These are phyloP conservation scores for Cyprinodon diabolis DNA, from an alignment of 2,797 vertebrate species.

Conservation along the genomic window DNA sequence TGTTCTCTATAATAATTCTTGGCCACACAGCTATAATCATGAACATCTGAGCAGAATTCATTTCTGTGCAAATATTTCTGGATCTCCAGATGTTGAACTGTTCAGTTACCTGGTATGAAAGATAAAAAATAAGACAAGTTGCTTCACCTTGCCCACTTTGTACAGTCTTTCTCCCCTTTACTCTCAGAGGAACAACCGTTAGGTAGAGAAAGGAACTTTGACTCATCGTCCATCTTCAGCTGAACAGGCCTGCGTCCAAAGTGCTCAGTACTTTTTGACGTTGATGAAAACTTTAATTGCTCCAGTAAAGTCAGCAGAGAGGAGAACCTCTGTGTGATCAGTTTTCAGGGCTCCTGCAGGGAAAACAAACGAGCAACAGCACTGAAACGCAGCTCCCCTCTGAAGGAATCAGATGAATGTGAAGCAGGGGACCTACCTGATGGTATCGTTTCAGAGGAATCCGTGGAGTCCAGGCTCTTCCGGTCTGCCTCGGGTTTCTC, in stretches of 20 bases:
- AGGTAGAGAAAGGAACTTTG: conserved; percentile 43
- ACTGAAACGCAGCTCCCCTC: conserved; percentile 9
- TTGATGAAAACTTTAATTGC: conserved; percentile 99
- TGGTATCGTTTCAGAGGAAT: conserved; percentile 86
- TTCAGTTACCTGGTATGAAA: conserved; percentile 73
- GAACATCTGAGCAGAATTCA: conserved; percentile 28
- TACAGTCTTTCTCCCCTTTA: conserved; percentile 44
- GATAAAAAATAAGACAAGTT: conserved; percentile 54
- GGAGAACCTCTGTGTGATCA: conserved; percentile 94
- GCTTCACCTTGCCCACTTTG: conserved; percentile 33
- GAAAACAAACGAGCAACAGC: conserved; percentile 32
- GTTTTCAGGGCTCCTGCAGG: conserved; percentile 91
- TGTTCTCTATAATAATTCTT: conserved; percentile 19
- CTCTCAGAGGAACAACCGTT: conserved; percentile 54
- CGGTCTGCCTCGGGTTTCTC: conserved; percentile 90
- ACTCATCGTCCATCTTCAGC: conserved; percentile 27
- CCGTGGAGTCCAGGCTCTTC: conserved; percentile 83
- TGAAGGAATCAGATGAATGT: background rate
- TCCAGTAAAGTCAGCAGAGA: conserved; percentile 98
- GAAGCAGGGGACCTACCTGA: conserved; percentile 79
- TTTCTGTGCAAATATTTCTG: conserved; percentile 30
- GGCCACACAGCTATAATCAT: conserved; percentile 39
- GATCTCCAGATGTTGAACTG: conserved; percentile 31
- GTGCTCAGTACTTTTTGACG: conserved; percentile 89
- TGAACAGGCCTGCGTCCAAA: conserved; percentile 17